Base-by-base conservation (phyloP, 2,888 invertebrate species). In the Frankliniella fusca region DNA sequence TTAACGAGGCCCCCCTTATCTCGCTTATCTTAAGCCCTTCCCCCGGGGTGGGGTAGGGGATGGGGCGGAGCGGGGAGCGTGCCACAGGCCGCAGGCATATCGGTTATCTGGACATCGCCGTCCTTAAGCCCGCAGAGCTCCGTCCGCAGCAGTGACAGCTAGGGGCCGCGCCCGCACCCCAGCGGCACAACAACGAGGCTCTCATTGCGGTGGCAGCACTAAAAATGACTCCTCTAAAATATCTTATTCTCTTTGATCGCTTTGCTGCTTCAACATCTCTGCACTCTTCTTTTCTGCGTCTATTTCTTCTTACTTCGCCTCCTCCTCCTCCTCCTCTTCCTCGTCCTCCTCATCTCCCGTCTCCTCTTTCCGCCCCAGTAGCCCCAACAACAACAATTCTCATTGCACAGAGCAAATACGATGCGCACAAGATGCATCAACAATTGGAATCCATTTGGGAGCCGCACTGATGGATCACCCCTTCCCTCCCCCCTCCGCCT, bases 371-470 rank as follows among this genome's bases (percentile, higher is more conserved):
- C 70, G 27, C 23, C 70, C 61, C 61, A 18, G 20, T 23, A 27
- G 27, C 70, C n/a, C 27, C 70, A 76, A 76, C n/a, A n/a, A 76
- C 70, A 76, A 76, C 70, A 76, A 27, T 76, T 5, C 27, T 76
- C 70, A 76, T 76, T 76, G 70, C 70, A 27, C 27, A 27, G 70
- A 27, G 70, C 70, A 76, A 76, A 76, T 23, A 23, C 70, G 70
- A 76, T 76, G 70, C 70, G 70, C 70, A 20, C 54, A 76, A 76
- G 70, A 76, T 76, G 70, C 70, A 76, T 76, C 70, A 76, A 76
- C 70, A 76, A 76, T 76, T 76, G 70, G 70, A 76, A 76, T 76
- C 70, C 70, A 76, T 76, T 76, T 76, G 70, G 27, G 8, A 12
- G 27, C 70, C 70, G 70, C 61, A 61, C 70, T 23, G 70, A 20